Evolutionary conservation across 2,113 vertebrate species (phyloP).

Genomic region (Paradoxurus hermaphroditus): DNA sequence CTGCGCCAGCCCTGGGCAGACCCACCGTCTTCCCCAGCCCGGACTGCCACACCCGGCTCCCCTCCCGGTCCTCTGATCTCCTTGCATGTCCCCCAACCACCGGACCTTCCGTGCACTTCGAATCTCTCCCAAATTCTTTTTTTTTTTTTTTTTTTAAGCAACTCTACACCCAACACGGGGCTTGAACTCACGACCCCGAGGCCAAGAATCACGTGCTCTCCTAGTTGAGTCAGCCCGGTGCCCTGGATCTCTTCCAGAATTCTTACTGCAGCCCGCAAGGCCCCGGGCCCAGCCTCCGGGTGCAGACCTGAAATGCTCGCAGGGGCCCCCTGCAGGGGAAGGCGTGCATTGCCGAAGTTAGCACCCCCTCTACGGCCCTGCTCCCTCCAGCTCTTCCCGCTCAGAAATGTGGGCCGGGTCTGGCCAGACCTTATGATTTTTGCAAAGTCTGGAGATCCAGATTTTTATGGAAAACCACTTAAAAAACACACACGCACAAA

Average conservation of each 20-base stretch:
- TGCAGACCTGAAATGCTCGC: background rate
- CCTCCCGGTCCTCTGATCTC: background rate
- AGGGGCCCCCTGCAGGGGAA: background rate
- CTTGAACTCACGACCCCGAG: background rate
- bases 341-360: background rate
- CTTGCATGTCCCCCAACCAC: accelerated
- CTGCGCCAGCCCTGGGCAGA: background rate
- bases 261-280: background rate
- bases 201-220: background rate
- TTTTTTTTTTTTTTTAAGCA: background rate
- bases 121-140: background rate
- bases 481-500: no score
- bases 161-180: background rate
- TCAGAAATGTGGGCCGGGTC: background rate
- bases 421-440: background rate
- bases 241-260: background rate
- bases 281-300: background rate
- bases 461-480: background rate
- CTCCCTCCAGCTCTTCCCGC: background rate
- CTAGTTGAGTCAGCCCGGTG: background rate
- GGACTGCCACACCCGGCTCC: accelerated
- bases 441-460: background rate
- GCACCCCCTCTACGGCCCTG: background rate
- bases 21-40: background rate
- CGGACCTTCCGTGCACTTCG: background rate